These are phyloP conservation scores for Horisme vitalbata DNA, from an alignment of 2,888 invertebrate species.

Conservation along the genomic window DNA sequence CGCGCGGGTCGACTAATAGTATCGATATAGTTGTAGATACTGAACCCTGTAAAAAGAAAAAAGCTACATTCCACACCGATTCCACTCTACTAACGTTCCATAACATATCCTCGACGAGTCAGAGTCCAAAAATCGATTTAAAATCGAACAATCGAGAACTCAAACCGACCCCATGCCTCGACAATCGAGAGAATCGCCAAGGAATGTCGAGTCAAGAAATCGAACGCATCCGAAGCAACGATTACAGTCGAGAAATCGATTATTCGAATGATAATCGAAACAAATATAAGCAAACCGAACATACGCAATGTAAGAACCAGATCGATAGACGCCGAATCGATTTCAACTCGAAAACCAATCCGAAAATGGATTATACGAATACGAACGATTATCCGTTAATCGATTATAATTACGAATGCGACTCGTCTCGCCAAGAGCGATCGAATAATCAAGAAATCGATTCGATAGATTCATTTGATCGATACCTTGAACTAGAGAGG, in stretches of 20 bases:
- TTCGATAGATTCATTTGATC: conserved; percentile 27
- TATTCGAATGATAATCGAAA: conserved; percentile 13
- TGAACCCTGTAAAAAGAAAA: conserved; percentile 49
- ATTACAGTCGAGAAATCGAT: conserved; percentile 22
- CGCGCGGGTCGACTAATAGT: too few relatives aligned
- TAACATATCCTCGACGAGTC: conserved; percentile 36
- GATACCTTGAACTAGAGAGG: conserved; percentile 35
- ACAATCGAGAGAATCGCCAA: conserved; percentile 1
- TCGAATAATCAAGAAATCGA: conserved; percentile 22
- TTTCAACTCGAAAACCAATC: conserved; percentile 15
- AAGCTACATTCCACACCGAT: conserved; percentile 52
- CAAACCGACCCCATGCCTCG: conserved; percentile 3
- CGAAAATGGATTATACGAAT: conserved; percentile 17
- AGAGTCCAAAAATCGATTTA: conserved; percentile 22
- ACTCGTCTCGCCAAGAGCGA: conserved; percentile 13
- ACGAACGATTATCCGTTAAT: not conserved
- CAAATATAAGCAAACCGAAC: conserved; percentile 1
- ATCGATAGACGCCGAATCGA: conserved; percentile 12
- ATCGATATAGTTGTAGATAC: conserved; percentile 48
- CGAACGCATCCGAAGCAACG: conserved; percentile 1
- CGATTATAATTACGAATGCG: conserved; percentile 18
- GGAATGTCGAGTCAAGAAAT: conserved; percentile 2
- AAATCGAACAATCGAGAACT: conserved; percentile 22
- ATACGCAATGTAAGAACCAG: conserved; percentile 1
- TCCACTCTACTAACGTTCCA: conserved; percentile 55